phyloP scores from a whole-genome alignment of 2,113 vertebrate genomes.

The Cavia porcellus region DNA sequence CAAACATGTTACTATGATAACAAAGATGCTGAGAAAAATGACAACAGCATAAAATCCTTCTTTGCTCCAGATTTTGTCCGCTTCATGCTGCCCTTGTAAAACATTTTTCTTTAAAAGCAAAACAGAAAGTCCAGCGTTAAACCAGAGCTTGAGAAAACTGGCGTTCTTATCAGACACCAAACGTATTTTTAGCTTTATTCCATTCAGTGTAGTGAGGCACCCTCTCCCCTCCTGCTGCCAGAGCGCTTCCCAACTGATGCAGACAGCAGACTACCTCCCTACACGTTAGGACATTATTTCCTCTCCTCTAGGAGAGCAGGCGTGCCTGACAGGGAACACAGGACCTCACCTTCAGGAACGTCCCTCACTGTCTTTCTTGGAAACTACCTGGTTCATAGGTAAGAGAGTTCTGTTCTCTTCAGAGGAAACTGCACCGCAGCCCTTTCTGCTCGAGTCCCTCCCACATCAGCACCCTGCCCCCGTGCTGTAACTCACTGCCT shows the following conservation, averaged over 20 bases:
- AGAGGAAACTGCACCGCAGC: constrained; percentile 59
- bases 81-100: constrained; percentile 94
- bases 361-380: constrained; percentile 2
- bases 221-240: not conserved
- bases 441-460: constrained; percentile 72
- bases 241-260: constrained; percentile 30
- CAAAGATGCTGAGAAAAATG: constrained; percentile 97
- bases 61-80: constrained; percentile 94
- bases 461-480: constrained; percentile 45
- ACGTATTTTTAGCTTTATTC: constrained; percentile 77
- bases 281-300: fast-evolving
- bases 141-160: constrained; percentile 59
- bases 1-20: constrained; percentile 95
- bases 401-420: constrained; percentile 55
- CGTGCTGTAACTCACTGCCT: not conserved
- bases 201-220: constrained; percentile 60
- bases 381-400: constrained; percentile 76
- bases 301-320: not conserved
- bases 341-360: constrained; percentile 50
- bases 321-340: not conserved
- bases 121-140: constrained; percentile 83
- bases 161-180: constrained; percentile 74
- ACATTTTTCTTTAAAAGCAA: constrained; percentile 94
- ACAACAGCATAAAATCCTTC: constrained; percentile 95
- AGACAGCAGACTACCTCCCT: not conserved